Base-by-base conservation (phyloP, 2,888 invertebrate genomes). In the Tromatobia lineatoria region DNA sequence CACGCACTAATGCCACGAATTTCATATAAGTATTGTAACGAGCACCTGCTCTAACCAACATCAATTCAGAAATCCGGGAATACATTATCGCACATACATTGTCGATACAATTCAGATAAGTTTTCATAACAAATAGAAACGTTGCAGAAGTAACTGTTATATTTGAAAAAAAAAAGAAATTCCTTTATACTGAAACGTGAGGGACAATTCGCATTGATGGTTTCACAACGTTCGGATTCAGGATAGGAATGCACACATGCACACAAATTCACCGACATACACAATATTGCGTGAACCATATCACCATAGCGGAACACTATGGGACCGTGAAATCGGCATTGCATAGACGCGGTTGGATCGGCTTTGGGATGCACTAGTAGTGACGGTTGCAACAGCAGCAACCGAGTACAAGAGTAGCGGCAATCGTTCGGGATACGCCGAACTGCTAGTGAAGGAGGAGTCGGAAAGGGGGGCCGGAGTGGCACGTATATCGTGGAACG, bases 401-500 rank as follows among this genome's bases (percentile, higher is more conserved):
- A 15, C 29, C 8, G 61, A 78, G 38, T 70, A 38, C 42, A 61
- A 50, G 70, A 75, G 54, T 34, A n/a, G 59, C n/a, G 42, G 57
- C 54, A 67, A 82, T 82, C 81, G 75, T 59, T 75, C 54, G 38
- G 70, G 57, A 47, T 75, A 50, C 57, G 52, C 59, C 64, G 70
- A 57, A 59, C 71, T 59, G 73, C 61, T n/a, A 25, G 34, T 13
- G 52, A 70, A 70, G 23, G 42, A 50, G 47, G 74, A 20, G 34
- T 47, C 75, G 73, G 52, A 34, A n/a, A 13, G 52, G 18, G 45
- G 66, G n/a, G 54, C 20, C 20, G 52, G 57, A 50, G 57, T 54
- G 20, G 64, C 59, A 23, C 34, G 82, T 88, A 87, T 90, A 89
- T 88, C 88, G 86, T 69, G 82, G 69, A 83, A 87, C 89, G 90